Conservation (phyloP, 2,113 vertebrate genomes). For the Tinamus guttatus region DNA sequence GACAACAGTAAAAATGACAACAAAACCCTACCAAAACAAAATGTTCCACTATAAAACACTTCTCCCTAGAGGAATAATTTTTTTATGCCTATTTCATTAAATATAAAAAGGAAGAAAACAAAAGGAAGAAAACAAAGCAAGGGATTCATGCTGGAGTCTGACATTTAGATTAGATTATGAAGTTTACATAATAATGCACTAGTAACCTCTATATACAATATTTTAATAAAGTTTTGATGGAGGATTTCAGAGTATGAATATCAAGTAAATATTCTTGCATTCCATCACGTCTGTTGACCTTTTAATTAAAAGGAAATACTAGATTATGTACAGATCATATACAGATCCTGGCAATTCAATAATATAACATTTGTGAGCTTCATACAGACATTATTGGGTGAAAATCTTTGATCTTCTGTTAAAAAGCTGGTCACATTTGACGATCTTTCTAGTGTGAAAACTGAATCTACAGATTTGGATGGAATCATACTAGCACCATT, state of each 20-base stretch:
- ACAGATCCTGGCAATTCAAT: neutral
- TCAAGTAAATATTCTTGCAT: constrained; percentile 69
- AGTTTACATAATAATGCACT: neutral
- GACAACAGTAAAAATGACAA: neutral
- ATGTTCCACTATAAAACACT: neutral
- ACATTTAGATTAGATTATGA: constrained; percentile 35
- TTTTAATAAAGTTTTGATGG: constrained; percentile 40
- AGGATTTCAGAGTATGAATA: constrained; percentile 26
- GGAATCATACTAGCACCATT: neutral
- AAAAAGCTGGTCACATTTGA: fast-evolving
- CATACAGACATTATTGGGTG: neutral
- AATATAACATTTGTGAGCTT: neutral
- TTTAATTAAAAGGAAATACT: constrained; percentile 66
- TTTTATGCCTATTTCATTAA: neutral
- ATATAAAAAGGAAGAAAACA: neutral
- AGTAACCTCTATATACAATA: neutral
- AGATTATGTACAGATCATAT: neutral
- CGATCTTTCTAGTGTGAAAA: neutral
- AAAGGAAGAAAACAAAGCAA: neutral
- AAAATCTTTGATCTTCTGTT: neutral
- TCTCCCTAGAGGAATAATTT: neutral
- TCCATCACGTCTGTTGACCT: constrained; percentile 30
- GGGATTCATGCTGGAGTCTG: neutral
- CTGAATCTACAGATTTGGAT: neutral
- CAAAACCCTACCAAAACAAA: neutral